Conservation (phyloP, 2,797 vertebrate genomes). For the Remorina albescens region DNA sequence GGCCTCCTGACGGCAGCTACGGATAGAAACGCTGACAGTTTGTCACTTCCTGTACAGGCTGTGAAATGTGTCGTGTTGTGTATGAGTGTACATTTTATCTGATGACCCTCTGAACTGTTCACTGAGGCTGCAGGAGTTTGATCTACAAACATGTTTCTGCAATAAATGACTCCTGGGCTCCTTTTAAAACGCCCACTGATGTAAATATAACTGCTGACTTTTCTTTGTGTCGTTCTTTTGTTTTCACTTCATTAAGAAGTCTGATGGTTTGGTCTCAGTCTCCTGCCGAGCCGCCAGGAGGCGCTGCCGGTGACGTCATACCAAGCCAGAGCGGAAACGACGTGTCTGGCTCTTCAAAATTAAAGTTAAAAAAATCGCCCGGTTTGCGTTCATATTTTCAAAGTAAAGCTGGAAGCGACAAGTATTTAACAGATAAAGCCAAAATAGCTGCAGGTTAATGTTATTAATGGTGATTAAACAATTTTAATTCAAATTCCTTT, state of each 20-base stretch:
- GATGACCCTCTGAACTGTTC: not conserved
- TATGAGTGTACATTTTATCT: not conserved
- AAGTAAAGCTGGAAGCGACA: too few species aligned
- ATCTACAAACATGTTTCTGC: too few species aligned
- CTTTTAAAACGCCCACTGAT: too few species aligned
- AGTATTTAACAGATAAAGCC: too few species aligned
- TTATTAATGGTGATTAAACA: too few species aligned
- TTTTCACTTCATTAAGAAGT: not conserved
- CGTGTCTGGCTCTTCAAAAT: slow-evolving; percentile 48
- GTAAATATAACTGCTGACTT: too few species aligned
- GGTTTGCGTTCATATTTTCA: too few species aligned
- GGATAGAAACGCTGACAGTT: slow-evolving; percentile 70
- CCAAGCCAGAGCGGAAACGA: too few species aligned
- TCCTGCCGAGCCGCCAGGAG: slow-evolving; percentile 33
- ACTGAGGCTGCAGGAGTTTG: not conserved
- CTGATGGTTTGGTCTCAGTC: not conserved
- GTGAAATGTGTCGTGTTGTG: not conserved
- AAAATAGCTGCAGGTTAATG: too few species aligned
- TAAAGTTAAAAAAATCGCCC: slow-evolving; percentile 9
- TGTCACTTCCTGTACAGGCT: not conserved
- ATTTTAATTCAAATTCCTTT: too few species aligned
- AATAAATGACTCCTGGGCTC: slow-evolving; percentile 19
- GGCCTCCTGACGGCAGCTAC: slow-evolving; percentile 92
- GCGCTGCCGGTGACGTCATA: too few species aligned
- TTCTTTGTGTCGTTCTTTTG: too few species aligned